A percentile compares a stretch with the other conserved stretches of the same genome.
These are phyloP conservation scores for Lepetodrilus schrolli DNA, from an alignment of 2,888 invertebrate species.

Conservation along the genomic window DNA sequence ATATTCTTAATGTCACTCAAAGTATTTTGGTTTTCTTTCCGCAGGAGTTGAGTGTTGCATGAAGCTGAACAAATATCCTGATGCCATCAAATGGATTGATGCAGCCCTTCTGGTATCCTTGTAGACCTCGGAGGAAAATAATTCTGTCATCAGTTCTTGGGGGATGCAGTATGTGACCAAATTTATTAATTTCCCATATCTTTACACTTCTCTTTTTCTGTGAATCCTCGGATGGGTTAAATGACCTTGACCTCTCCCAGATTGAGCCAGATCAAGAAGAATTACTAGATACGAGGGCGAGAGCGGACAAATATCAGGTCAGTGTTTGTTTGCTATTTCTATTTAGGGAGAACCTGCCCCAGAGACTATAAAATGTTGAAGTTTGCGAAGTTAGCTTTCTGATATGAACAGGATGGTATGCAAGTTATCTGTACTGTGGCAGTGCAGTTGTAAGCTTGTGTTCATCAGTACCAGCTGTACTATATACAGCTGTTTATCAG, in stretches of 20 bases:
- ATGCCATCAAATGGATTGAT: conserved; percentile 84
- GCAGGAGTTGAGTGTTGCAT: conserved; percentile 86
- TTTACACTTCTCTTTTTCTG: neutral
- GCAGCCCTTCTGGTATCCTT: conserved; percentile 79
- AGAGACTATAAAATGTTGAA: too few species aligned
- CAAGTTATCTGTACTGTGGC: too few species aligned
- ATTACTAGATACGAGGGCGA: conserved; percentile 78
- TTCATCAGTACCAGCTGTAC: neutral
- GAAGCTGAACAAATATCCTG: conserved; percentile 82
- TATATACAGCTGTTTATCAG: neutral
- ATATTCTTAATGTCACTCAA: neutral
- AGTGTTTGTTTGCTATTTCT: too few species aligned
- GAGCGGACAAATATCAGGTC: conserved; percentile 78
- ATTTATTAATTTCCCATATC: neutral
- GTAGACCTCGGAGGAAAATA: neutral
- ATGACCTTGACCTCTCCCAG: conserved; percentile 36
- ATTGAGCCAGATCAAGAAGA: conserved; percentile 79
- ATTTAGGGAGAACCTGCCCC: too few species aligned
- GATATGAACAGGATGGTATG: too few species aligned
- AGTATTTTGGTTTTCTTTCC: conserved; percentile 18
- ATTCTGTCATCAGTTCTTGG: neutral
- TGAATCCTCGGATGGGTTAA: neutral
- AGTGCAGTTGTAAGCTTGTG: neutral
- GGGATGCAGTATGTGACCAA: too few species aligned
- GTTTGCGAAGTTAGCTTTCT: too few species aligned